These are phyloP conservation scores for Centroberyx gerrardi DNA, from an alignment of 2,797 vertebrate species.

Conservation along the genomic window DNA sequence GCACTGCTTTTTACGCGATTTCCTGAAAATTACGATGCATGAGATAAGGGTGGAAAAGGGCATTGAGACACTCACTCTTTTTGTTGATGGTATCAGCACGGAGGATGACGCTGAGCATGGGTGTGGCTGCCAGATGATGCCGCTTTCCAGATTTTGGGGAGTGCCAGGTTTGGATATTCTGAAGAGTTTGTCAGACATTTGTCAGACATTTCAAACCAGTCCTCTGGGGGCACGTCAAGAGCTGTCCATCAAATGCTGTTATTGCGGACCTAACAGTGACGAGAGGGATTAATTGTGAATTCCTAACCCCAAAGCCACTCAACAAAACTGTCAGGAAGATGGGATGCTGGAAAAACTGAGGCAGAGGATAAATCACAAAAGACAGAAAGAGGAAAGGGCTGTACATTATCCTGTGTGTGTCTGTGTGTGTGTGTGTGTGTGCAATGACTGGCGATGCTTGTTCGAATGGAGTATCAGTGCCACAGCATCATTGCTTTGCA, in stretches of 20 bases:
- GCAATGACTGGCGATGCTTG: conserved; percentile 38
- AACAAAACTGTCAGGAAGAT: conserved; percentile 52
- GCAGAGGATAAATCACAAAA: conserved; percentile 21
- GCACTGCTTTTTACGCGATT: conserved; percentile 7
- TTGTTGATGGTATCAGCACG: conserved; percentile 11
- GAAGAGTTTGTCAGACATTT: conserved; percentile 26
- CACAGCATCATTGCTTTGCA: conserved; percentile 29
- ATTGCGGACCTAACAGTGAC: conserved; percentile 5
- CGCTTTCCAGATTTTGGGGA: background rate
- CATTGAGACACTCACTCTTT: background rate
- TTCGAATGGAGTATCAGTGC: conserved; percentile 21
- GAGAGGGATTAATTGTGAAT: conserved; percentile 62
- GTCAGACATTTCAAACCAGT: conserved; percentile 33
- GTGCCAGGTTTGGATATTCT: conserved; percentile 26
- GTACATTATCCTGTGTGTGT: conserved; percentile 17
- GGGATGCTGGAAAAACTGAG: conserved; percentile 64
- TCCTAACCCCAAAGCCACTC: conserved; percentile 54
- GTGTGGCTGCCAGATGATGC: background rate
- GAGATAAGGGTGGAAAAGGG: background rate
- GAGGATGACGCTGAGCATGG: background rate
- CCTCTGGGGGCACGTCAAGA: conserved; percentile 11
- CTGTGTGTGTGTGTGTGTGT: conserved; percentile 23
- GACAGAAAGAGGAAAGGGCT: conserved; percentile 40
- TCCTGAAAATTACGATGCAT: background rate
- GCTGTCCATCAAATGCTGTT: conserved; percentile 42